Percentiles rank a stretch among this genome's conserved stretches.
Conservation (phyloP, 2,888 invertebrate genomes). For the Pherbina coryleti region DNA sequence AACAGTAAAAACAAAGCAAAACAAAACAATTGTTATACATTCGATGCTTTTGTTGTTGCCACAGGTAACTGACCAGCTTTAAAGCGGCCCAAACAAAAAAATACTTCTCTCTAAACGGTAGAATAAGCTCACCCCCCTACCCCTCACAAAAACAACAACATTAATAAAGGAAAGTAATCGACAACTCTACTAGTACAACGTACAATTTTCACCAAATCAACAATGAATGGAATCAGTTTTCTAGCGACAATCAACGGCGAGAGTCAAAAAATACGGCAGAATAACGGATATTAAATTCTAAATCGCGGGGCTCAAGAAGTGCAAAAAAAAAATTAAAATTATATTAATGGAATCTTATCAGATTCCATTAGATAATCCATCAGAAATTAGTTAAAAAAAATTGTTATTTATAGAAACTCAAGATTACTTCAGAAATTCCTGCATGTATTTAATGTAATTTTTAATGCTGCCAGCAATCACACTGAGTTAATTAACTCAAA, state of each 20-base stretch:
- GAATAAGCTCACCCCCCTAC: conserved; percentile 18
- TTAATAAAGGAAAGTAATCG: conserved; percentile 40
- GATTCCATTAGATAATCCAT: too few species aligned
- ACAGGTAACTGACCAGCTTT: conserved; percentile 66
- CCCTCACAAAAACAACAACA: conserved; percentile 27
- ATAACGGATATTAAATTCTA: background rate
- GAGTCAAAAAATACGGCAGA: conserved; percentile 45
- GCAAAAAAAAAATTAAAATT: background rate
- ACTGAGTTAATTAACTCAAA: too few species aligned
- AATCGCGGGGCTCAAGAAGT: background rate
- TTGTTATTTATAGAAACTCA: background rate
- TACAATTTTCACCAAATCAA: conserved; percentile 35
- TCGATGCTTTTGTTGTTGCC: conserved; percentile 62
- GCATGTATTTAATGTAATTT: background rate
- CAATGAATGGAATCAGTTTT: conserved; percentile 55
- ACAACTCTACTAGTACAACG: background rate
- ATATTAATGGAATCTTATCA: too few species aligned
- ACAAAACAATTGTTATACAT: conserved; percentile 36
- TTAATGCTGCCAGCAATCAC: background rate
- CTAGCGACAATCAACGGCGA: conserved; percentile 57
- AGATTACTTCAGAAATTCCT: background rate
- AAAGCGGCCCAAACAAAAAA: conserved; percentile 65
- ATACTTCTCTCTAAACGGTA: conserved; percentile 40
- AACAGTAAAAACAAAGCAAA: conserved; percentile 40
- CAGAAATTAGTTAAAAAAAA: too few species aligned